These are phyloP conservation scores for Eupithecia subumbrata DNA, from an alignment of 2,888 invertebrate genomes.

Conservation along the genomic window DNA sequence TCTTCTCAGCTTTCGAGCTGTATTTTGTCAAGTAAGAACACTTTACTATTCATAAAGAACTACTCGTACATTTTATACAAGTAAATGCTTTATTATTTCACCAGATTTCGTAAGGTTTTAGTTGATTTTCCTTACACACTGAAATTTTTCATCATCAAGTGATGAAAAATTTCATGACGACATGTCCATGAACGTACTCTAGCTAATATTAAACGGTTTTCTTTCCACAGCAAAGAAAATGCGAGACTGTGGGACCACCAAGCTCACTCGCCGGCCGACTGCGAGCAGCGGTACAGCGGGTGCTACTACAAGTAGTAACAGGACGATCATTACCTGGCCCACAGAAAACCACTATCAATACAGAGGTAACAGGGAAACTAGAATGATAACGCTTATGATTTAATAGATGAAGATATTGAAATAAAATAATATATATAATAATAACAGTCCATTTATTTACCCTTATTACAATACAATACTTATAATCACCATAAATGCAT, in stretches of 20 bases:
- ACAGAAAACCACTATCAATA: not conserved
- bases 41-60: not conserved
- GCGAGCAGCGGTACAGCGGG: constrained; percentile 61
- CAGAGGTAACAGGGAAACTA: not conserved
- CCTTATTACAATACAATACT: constrained; percentile 46
- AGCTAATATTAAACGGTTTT: not conserved
- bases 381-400: not conserved
- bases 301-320: constrained; percentile 54
- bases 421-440: constrained; percentile 43
- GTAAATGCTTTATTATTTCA: too few relatives aligned
- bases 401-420: constrained; percentile 1
- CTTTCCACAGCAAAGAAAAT: constrained; percentile 69
- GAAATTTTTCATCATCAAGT: not conserved
- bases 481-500: constrained; percentile 60
- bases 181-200: not conserved
- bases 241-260: constrained; percentile 77
- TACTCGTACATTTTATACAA: not conserved
- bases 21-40: constrained; percentile 78
- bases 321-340: not conserved
- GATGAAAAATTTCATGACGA: too few relatives aligned
- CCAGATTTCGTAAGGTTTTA: too few relatives aligned
- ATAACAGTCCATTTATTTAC: constrained; percentile 59
- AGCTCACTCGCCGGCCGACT: constrained; percentile 58
- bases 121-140: not conserved
- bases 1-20: constrained; percentile 71